phyloP scores from a whole-genome alignment of 2,888 invertebrate genomes.

The Agrotis clavis region DNA sequence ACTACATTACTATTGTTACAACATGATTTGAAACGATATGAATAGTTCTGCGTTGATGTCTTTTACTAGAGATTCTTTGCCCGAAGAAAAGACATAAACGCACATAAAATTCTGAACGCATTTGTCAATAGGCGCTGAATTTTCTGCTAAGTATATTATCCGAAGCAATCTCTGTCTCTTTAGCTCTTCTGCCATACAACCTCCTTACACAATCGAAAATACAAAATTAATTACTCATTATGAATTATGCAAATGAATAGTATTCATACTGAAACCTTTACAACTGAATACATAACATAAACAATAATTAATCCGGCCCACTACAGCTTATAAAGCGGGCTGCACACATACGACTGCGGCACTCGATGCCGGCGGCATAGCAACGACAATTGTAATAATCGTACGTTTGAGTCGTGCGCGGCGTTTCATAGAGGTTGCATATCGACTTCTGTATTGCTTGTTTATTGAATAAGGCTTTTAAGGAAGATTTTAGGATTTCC shows the following conservation, averaged over 20 bases:
- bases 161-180: no score
- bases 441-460: constrained; percentile 49
- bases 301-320: constrained; percentile 49
- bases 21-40: no score
- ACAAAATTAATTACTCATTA: constrained; percentile 41
- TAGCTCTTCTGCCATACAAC: not conserved
- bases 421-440: constrained; percentile 35
- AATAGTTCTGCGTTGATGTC: constrained; percentile 29
- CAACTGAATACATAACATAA: constrained; percentile 39
- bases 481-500: constrained; percentile 36
- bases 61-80: constrained; percentile 1
- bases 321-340: constrained; percentile 38
- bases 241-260: constrained; percentile 44
- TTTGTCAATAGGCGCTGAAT: no score
- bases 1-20: no score
- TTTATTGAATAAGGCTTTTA: constrained; percentile 53
- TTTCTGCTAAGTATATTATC: no score
- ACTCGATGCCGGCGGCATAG: constrained; percentile 26
- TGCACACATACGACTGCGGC: constrained; percentile 38
- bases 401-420: constrained; percentile 51
- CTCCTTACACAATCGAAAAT: constrained; percentile 21
- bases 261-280: constrained; percentile 33
- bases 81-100: constrained; percentile 34
- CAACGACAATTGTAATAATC: constrained; percentile 55
- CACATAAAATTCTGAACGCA: not conserved